Base-by-base conservation (phyloP, 2,113 vertebrate genomes). In the Stercorarius parasiticus region DNA sequence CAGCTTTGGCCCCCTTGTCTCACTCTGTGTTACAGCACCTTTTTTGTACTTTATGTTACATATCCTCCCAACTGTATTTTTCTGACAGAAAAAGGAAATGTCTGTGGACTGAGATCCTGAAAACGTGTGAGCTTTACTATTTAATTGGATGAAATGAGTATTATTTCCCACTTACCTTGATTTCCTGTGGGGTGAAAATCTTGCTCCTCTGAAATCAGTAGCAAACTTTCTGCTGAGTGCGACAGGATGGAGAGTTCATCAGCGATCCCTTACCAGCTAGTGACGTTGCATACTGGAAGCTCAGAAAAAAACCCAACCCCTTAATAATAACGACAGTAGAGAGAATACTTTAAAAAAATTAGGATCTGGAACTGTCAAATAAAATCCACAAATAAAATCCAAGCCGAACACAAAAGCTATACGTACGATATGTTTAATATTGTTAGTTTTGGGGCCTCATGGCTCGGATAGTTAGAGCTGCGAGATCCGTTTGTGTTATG, bases 61-160 rank as follows among this genome's bases (percentile, higher is more conserved):
- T 53, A 84, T 96, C 86, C 83, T 96, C 43, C 84, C 88, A 55
- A 88, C 92, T 86, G 43, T 92, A 79, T 71, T 97, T 94, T 96
- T 95, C 88, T 82, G 64, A 83, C 89, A 97, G 73, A 94, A 96
- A 97, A 96, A 96, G 77, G 93, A 98, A 97, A 83, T 95, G 74
- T 77, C 90, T 96, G 86, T 88, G 76, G 64, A 93, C 79, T 92
- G 86, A 74, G 40, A 29, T 27, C 40, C 82, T 96, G 86, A 95
- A 92, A 97, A 82, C 6, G 10, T 84, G 52, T 92, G 83, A 97
- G 62, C 87, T 94, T 90, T 94, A 80, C 70, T 92, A 42, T 92
- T 97, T 95, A 96, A 89, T 94, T 83, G 92, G 62, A 82, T 94
- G 77, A 97, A 97, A 89, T 42, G 27, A 92, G 16, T 82, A 74